Conservation (phyloP, 2,113 vertebrate species). For the Desmodus rotundus region DNA sequence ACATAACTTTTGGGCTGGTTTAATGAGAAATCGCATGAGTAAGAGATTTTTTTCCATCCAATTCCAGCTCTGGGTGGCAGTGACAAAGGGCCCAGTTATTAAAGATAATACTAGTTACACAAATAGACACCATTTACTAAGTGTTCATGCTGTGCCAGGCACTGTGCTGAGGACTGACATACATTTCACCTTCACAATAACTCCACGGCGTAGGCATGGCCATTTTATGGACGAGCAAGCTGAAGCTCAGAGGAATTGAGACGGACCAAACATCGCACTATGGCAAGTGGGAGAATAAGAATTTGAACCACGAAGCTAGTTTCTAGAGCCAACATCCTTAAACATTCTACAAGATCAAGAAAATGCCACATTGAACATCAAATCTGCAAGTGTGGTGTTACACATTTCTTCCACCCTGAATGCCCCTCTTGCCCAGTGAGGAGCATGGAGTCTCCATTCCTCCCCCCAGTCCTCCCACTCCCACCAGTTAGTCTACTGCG, state of each 20-base stretch:
- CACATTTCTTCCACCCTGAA: neutral
- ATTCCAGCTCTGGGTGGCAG: neutral
- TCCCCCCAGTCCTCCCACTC: no score
- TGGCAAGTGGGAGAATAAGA: neutral
- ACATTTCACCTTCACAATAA: neutral
- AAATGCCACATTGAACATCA: neutral
- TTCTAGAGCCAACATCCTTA: neutral
- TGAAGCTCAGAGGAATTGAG: no score
- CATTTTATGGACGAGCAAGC: neutral
- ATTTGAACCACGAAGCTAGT: neutral
- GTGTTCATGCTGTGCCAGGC: neutral
- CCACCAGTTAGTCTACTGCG: neutral
- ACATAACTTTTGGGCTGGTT: neutral
- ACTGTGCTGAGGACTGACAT: neutral
- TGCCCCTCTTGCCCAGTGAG: neutral
- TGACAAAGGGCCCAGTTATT: neutral
- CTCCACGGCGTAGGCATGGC: neutral
- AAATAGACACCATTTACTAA: neutral
- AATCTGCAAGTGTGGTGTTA: neutral
- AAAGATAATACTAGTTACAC: neutral
- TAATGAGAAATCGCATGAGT: neutral
- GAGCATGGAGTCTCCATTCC: neutral
- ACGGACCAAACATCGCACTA: neutral
- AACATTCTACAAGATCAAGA: neutral
- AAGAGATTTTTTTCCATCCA: neutral